phyloP scores from a whole-genome alignment of 2,113 vertebrate genomes.

The Lampris incognitus region DNA sequence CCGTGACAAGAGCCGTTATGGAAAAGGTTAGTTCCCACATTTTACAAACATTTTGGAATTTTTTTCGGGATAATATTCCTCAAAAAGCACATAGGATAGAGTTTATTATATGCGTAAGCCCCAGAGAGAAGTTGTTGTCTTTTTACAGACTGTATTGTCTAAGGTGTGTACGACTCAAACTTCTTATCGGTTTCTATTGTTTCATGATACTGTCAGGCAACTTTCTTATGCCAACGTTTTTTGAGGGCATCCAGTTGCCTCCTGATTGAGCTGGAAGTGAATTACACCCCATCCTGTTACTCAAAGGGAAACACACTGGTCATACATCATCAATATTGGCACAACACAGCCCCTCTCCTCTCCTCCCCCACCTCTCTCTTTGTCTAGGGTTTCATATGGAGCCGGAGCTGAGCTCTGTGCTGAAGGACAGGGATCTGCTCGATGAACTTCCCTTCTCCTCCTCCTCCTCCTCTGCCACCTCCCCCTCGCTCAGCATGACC shows the following conservation, averaged over 20 bases:
- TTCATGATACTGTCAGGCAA: background rate
- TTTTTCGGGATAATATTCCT: too few relatives aligned
- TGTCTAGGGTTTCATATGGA: conserved; percentile 81
- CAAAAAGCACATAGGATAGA: too few relatives aligned
- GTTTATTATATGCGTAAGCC: background rate
- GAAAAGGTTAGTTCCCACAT: conserved; percentile 69
- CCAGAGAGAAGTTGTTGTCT: background rate
- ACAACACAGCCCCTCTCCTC: background rate
- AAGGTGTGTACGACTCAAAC: too few relatives aligned
- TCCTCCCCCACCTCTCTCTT: conserved; percentile 5
- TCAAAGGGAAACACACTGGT: too few relatives aligned
- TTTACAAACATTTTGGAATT: background rate
- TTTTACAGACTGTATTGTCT: too few relatives aligned
- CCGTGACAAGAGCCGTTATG: conserved; percentile 83
- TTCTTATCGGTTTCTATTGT: background rate
- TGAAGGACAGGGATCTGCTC: conserved; percentile 74
- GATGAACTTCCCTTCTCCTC: conserved; percentile 52
- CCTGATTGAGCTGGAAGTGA: background rate
- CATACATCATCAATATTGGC: too few relatives aligned
- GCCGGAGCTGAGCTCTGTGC: conserved; percentile 82
- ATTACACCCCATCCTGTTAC: background rate
- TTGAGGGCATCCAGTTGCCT: background rate
- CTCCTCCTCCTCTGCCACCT: conserved; percentile 44
- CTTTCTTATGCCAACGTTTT: background rate
- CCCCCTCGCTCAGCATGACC: conserved; percentile 59